Conservation (phyloP, 2,888 invertebrate species). For the Perdita meconis region DNA sequence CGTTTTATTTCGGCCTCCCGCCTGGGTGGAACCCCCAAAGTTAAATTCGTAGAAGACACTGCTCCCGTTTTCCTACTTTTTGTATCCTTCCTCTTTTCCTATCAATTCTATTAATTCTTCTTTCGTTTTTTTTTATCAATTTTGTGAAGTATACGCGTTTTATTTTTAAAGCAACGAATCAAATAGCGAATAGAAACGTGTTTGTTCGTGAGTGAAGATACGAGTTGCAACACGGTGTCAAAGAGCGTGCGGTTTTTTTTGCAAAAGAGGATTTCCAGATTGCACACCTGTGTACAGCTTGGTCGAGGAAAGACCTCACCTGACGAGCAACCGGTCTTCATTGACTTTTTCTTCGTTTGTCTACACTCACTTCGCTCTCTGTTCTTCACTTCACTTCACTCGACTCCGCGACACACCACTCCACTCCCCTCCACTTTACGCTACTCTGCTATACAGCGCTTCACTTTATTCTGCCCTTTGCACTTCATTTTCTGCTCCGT, state of each 20-base stretch:
- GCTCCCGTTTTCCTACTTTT: conserved; percentile 17
- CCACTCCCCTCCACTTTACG: no score
- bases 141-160: no score
- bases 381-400: conserved; percentile 19
- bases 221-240: conserved; percentile 50
- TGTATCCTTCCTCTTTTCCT: neutral
- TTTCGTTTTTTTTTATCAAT: neutral
- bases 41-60: no score
- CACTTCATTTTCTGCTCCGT: conserved; percentile 23
- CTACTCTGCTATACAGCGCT: no score
- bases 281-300: conserved; percentile 81
- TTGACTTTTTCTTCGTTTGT: conserved; percentile 82
- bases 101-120: neutral
- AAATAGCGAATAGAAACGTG: conserved; percentile 23
- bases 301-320: conserved; percentile 82
- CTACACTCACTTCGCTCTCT: conserved; percentile 55
- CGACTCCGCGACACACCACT: neutral
- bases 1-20: no score
- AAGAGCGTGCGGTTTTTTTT: conserved; percentile 77
- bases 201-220: no score
- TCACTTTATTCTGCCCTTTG: no score
- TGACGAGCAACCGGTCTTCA: conserved; percentile 83
- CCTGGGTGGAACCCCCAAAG: no score
- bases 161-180: no score
- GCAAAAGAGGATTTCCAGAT: conserved; percentile 81